phyloP scores from a whole-genome alignment of 2,797 vertebrate genomes.

The Leucoraja ocellata region DNA sequence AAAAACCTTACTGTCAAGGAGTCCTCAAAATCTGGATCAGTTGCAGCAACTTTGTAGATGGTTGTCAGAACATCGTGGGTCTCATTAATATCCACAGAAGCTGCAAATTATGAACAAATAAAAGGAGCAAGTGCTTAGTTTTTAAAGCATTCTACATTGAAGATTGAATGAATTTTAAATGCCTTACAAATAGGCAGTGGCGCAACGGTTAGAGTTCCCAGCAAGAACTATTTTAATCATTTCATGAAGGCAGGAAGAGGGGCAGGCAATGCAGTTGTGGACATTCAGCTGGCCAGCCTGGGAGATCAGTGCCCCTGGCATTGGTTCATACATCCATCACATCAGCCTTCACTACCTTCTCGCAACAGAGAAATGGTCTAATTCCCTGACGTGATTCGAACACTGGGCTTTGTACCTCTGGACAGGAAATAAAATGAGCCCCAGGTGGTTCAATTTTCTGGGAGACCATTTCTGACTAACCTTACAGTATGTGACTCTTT shows the following conservation, averaged over 20 bases:
- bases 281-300: not conserved
- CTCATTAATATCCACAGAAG: constrained; percentile 13
- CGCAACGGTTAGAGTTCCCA: not conserved
- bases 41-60: not conserved
- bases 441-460: too few species aligned
- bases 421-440: not conserved
- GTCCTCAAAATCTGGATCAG: constrained; percentile 11
- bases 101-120: not conserved
- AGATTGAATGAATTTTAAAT: not conserved
- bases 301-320: not conserved
- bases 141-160: not conserved
- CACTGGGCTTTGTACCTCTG: not conserved
- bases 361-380: not conserved
- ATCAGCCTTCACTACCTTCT: not conserved
- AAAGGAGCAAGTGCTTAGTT: not conserved
- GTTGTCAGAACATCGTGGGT: not conserved
- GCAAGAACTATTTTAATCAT: not conserved
- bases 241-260: not conserved
- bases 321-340: not conserved
- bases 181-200: not conserved
- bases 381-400: not conserved
- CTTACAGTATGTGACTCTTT: not conserved
- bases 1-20: not conserved
- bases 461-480: not conserved
- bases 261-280: too few species aligned